Base-by-base conservation (phyloP, 2,113 vertebrate species). In the Nothoprocta perdicaria region DNA sequence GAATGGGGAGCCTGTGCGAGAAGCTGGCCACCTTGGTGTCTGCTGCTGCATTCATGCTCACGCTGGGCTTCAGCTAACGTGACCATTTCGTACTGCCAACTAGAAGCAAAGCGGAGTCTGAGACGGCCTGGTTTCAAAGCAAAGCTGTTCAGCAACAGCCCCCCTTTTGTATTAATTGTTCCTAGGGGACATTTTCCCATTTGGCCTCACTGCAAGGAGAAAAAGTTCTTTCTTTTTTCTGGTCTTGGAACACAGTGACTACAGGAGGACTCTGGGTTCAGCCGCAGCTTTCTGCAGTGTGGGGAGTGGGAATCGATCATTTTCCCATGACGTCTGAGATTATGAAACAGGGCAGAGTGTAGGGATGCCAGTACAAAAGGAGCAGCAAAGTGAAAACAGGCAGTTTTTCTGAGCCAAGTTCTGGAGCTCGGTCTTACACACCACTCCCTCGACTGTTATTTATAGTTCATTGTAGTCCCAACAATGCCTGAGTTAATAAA, bases 31-130 rank as follows among this genome's bases (percentile, higher is more conserved):
- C 10, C 3, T 60, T 2, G 6, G 26, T 12, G 50, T 26, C 31
- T 17, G 43, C 35, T 0, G 0, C 41, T 38, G 66, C 26, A 3
- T 58, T 69, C 17, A 2, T 0, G 35, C n/a, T 40, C 16, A 2
- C 2, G 1, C 33, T 50, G 53, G 53, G 40, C 46, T 67, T 61
- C 45, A 46, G 38, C 27, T 40, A 11, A 12, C 3, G 7, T 4
- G 29, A 65, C 14, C 23, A 0, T 11, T 35, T 21, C 50, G 26
- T 74, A 33, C 43, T 77, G 69, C 1, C 52, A 62, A 0, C 61
- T 7, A 63, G 61, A n/a, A 33, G 13, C 27, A 86, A 84, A 77
- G 11, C 13, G 3, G 22, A 62, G 24, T 19, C 14, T 13, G 58
- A 33, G n/a, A 57, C 72, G 33, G 77, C 41, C 24, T 12, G 7